Conservation (phyloP, 2,888 invertebrate species). For the Cosmia pyralina region DNA sequence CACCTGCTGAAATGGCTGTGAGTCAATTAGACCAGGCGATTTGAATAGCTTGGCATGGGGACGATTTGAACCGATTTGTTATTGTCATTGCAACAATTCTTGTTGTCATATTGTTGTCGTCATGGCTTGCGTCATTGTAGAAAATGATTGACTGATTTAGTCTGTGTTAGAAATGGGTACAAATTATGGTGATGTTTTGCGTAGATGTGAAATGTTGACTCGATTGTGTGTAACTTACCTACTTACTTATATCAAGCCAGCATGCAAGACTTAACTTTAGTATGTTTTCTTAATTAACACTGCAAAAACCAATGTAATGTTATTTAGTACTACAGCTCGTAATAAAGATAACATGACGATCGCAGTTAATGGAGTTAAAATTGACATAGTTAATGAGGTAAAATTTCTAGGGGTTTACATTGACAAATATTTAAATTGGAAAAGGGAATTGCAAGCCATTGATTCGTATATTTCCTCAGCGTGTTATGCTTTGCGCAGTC, state of each 20-base stretch:
- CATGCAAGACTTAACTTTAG: not conserved
- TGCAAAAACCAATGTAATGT: too few relatives aligned
- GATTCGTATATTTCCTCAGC: too few relatives aligned
- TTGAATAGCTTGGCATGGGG: slow-evolving; percentile 32
- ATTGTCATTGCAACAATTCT: not conserved
- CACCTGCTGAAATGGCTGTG: slow-evolving; percentile 50
- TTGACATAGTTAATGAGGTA: too few relatives aligned
- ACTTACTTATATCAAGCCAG: not conserved
- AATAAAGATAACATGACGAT: too few relatives aligned
- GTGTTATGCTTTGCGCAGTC: too few relatives aligned
- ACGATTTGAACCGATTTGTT: slow-evolving; percentile 12
- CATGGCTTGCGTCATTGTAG: not conserved
- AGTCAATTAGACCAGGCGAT: slow-evolving; percentile 27
- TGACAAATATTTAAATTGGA: too few relatives aligned
- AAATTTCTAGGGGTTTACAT: too few relatives aligned
- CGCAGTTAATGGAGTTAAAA: too few relatives aligned
- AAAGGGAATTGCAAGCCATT: too few relatives aligned
- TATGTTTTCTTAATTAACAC: too few relatives aligned
- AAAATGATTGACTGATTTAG: not conserved
- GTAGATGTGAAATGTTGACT: not conserved
- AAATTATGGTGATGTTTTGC: too few relatives aligned
- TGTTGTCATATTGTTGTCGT: slow-evolving; percentile 13
- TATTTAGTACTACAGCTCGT: too few relatives aligned
- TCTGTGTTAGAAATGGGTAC: not conserved
- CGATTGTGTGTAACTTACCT: not conserved